Conservation (phyloP, 2,113 vertebrate species). For the Steatornis caripensis region DNA sequence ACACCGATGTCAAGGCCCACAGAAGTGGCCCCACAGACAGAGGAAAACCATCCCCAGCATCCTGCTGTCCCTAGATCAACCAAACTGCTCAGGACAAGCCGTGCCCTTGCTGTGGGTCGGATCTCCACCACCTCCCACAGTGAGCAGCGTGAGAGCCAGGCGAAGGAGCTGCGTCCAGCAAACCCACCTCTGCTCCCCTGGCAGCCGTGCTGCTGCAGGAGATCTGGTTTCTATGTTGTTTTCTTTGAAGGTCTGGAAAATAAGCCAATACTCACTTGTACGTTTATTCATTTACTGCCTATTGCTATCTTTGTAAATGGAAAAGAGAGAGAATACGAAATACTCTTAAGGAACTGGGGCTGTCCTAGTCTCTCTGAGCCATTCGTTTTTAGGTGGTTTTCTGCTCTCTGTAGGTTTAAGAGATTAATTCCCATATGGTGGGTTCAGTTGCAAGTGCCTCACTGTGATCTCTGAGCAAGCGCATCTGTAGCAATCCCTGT, state of each 20-base stretch:
- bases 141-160: neutral
- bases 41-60: neutral
- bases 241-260: neutral
- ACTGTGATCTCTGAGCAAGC: neutral
- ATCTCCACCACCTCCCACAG: neutral
- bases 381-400: neutral
- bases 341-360: neutral
- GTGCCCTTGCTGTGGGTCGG: fast-evolving
- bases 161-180: neutral
- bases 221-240: neutral
- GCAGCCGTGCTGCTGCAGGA: neutral
- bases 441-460: neutral
- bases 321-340: neutral
- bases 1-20: neutral
- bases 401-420: neutral
- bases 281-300: neutral
- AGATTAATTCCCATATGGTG: neutral
- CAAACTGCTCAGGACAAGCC: neutral
- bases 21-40: neutral
- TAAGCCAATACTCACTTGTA: neutral
- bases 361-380: neutral
- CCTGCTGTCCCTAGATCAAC: neutral
- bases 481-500: neutral
- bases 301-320: neutral
- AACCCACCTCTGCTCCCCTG: neutral